phyloP scores from a whole-genome alignment of 2,797 vertebrate species.

The Clarias pachynema region DNA sequence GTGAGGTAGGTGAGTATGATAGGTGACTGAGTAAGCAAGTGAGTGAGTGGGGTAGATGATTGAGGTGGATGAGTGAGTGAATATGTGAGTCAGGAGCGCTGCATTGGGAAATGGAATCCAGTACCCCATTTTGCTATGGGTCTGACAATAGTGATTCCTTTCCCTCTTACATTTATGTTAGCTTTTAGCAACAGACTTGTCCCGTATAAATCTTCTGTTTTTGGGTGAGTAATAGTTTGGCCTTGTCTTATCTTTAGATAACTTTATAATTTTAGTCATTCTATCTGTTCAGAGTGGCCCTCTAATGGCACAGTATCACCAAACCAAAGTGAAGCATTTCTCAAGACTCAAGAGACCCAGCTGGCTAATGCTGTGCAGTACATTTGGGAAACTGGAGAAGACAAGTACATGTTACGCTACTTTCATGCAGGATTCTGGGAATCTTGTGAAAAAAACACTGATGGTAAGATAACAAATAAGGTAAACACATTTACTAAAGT shows the following conservation, averaged over 20 bases:
- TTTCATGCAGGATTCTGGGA: conserved; percentile 88
- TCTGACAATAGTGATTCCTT: no score
- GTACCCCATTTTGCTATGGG: no score
- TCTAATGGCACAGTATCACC: conserved; percentile 73
- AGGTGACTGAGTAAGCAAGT: no score
- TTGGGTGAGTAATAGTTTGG: not conserved
- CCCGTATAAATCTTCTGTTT: not conserved
- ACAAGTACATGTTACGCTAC: conserved; percentile 83
- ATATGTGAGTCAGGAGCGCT: no score
- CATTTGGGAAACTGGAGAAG: conserved; percentile 87
- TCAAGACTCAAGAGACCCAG: conserved; percentile 73
- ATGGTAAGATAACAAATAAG: conserved; percentile 68
- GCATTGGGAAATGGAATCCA: no score
- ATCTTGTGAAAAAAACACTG: conserved; percentile 82
- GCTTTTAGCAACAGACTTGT: not conserved
- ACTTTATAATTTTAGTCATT: not conserved
- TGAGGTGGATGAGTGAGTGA: no score
- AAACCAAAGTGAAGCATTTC: conserved; percentile 72
- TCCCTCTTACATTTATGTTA: not conserved
- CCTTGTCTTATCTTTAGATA: not conserved
- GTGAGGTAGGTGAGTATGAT: no score
- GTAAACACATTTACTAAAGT: not conserved
- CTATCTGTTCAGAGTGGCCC: conserved; percentile 66
- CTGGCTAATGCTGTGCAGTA: conserved; percentile 81
- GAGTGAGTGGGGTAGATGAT: no score